Evolutionary conservation across 1,140 invertebrate genomes (phyloP).

Genomic region (Habropoda laboriosa): DNA sequence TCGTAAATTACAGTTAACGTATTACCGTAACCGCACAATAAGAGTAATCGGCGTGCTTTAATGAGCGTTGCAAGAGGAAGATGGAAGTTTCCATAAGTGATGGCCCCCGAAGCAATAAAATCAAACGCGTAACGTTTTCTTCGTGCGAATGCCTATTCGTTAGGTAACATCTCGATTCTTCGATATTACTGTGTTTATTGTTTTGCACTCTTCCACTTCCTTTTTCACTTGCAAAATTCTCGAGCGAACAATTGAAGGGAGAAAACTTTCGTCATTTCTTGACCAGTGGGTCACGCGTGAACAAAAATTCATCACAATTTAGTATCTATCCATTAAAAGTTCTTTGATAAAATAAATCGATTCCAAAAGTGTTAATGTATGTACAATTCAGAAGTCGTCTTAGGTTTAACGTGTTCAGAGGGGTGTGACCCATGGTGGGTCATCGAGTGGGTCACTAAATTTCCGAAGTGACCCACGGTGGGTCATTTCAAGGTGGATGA

Average conservation of each 20-base stretch:
- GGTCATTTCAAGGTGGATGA: too few relatives aligned
- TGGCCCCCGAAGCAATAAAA: background rate
- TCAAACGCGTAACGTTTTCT: background rate
- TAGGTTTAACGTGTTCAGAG: too few relatives aligned
- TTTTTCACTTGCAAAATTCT: too few relatives aligned
- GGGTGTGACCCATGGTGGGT: too few relatives aligned
- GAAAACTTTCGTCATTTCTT: too few relatives aligned
- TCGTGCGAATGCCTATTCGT: background rate
- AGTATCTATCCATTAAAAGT: too few relatives aligned
- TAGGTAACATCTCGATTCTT: background rate
- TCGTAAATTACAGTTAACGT: background rate
- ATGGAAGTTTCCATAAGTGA: background rate
- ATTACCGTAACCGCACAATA: background rate
- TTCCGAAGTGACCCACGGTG: too few relatives aligned
- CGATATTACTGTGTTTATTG: background rate
- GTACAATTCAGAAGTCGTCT: background rate
- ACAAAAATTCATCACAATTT: too few relatives aligned
- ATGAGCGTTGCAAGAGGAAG: background rate
- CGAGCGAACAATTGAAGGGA: too few relatives aligned
- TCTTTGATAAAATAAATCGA: too few relatives aligned
- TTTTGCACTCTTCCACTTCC: background rate
- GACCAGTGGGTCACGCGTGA: too few relatives aligned
- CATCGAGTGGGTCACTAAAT: too few relatives aligned
- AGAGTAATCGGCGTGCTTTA: background rate
- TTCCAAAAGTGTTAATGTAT: background rate